phyloP scores from a whole-genome alignment of 2,113 vertebrate genomes.

The Osmerus mordax region DNA sequence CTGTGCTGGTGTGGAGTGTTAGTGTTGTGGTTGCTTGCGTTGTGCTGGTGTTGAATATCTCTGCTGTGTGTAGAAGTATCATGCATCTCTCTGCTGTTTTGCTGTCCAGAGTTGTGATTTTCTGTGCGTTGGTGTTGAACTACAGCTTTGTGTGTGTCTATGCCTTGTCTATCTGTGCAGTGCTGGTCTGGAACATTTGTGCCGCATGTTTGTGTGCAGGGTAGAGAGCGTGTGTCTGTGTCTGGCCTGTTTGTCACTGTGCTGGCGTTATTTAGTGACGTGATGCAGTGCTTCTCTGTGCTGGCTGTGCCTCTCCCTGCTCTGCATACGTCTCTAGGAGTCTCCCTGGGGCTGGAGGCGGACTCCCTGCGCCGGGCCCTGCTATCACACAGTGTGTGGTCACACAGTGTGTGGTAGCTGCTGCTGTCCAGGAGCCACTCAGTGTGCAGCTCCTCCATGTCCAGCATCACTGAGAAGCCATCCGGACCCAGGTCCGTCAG shows the following conservation, averaged over 20 bases:
- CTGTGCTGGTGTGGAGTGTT: background rate
- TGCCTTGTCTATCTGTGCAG: background rate
- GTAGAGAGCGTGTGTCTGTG: background rate
- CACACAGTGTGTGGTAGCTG: background rate
- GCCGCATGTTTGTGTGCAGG: constrained; percentile 1
- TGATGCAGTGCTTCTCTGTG: constrained; percentile 3
- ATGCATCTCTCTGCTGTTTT: too few species aligned
- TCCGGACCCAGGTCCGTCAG: constrained; percentile 70
- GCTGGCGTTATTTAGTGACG: constrained; percentile 2
- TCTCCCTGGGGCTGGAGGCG: constrained; percentile 20
- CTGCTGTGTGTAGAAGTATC: background rate
- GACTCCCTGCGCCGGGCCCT: constrained; percentile 54
- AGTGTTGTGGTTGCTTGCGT: background rate
- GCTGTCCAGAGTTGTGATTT: too few species aligned
- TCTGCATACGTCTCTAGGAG: constrained; percentile 18
- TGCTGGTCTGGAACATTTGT: background rate
- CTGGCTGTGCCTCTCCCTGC: background rate
- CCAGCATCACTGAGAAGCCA: constrained; percentile 69
- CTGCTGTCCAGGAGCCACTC: constrained; percentile 13
- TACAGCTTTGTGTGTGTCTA: background rate
- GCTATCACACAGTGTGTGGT: constrained; percentile 46
- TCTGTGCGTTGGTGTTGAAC: too few species aligned
- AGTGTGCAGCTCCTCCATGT: constrained; percentile 47
- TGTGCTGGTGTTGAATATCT: background rate
- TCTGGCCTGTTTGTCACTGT: constrained; percentile 16